These are phyloP conservation scores for Rhamphomyia laevipes DNA, from an alignment of 2,888 invertebrate species.

Conservation along the genomic window DNA sequence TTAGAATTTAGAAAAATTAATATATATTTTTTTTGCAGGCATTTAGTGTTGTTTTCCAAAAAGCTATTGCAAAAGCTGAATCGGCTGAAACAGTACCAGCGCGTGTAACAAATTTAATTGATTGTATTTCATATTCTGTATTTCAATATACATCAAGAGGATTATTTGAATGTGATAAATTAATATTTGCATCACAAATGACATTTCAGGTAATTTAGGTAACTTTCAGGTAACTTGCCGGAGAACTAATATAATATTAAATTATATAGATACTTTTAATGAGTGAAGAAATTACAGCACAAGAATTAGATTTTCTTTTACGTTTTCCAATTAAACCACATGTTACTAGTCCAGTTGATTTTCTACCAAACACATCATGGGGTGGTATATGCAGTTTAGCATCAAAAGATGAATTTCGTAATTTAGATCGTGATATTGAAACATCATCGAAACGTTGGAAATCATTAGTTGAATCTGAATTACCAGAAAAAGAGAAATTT, in stretches of 20 bases:
- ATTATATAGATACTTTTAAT: constrained; percentile 64
- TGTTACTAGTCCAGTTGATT: constrained; percentile 89
- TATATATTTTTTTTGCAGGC: constrained; percentile 46
- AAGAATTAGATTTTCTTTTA: constrained; percentile 83
- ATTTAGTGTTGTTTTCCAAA: constrained; percentile 95
- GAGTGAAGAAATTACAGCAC: constrained; percentile 72
- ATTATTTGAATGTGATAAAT: constrained; percentile 90
- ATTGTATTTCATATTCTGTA: constrained; percentile 88
- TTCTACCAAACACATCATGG: constrained; percentile 85
- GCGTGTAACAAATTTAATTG: constrained; percentile 80
- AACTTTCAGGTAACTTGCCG: no score
- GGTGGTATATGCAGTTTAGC: constrained; percentile 88
- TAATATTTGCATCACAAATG: constrained; percentile 94
- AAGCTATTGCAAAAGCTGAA: constrained; percentile 82
- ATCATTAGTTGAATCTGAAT: constrained; percentile 88
- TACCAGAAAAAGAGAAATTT: constrained; percentile 91
- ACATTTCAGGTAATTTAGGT: constrained; percentile 80
- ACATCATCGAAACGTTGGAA: constrained; percentile 96
- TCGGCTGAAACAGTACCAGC: constrained; percentile 64
- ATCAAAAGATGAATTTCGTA: constrained; percentile 79
- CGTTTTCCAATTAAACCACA: constrained; percentile 88
- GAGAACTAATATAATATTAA: neutral
- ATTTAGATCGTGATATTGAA: constrained; percentile 91
- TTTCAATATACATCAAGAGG: constrained; percentile 91
- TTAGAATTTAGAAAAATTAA: constrained; percentile 23